phyloP scores from a whole-genome alignment of 1,140 invertebrate genomes.

The Reticulitermes speratus region DNA sequence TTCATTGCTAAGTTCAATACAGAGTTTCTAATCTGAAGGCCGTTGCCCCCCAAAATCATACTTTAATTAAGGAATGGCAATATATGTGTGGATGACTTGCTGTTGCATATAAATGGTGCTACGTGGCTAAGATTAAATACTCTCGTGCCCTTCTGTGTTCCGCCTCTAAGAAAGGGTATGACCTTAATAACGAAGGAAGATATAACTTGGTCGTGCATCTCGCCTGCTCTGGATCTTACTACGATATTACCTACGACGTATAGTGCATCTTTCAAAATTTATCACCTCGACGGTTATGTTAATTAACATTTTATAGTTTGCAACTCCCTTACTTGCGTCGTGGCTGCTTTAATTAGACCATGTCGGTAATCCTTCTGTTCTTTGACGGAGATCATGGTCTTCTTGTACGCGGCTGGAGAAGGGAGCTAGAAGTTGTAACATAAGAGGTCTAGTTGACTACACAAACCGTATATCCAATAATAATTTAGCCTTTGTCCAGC shows the following conservation, averaged over 20 bases:
- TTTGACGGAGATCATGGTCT: not conserved
- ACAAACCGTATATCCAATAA: not conserved
- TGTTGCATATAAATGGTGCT: constrained; percentile 1
- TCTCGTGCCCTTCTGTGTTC: not conserved
- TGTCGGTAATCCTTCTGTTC: constrained; percentile 21
- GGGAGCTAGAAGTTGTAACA: not conserved
- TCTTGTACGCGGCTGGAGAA: not conserved
- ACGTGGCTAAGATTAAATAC: not conserved
- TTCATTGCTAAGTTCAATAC: not conserved
- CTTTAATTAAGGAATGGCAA: constrained; percentile 8
- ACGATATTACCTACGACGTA: not conserved
- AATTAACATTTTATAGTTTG: constrained; percentile 33
- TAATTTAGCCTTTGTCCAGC: not conserved
- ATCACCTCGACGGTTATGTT: constrained; percentile 26
- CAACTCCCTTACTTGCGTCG: constrained; percentile 12
- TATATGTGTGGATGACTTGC: not conserved
- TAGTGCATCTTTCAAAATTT: not conserved
- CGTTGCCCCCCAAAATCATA: not conserved
- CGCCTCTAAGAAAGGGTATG: not conserved
- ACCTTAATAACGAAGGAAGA: constrained; percentile 12
- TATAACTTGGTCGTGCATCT: not conserved
- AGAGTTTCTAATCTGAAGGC: not conserved
- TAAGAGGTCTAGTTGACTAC: not conserved
- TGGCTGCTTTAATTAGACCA: constrained; percentile 30
- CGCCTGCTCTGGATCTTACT: not conserved